These are phyloP conservation scores for Dolichallabes microphthalmus DNA, from an alignment of 2,113 vertebrate genomes.

Conservation along the genomic window DNA sequence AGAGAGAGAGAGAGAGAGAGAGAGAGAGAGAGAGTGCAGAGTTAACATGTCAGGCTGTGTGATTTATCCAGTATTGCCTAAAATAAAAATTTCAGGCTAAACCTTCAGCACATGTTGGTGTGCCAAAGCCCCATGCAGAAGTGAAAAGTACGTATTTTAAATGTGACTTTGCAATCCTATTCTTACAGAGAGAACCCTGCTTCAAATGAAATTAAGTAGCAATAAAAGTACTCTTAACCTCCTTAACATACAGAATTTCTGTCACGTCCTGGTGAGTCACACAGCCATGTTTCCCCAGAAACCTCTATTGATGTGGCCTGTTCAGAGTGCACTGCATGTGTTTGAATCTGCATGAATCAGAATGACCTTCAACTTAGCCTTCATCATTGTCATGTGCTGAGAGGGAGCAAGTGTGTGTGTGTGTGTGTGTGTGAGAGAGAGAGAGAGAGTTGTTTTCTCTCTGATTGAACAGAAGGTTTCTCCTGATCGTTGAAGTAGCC, in stretches of 20 bases:
- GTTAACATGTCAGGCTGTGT: conserved; percentile 1
- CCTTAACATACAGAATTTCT: neutral
- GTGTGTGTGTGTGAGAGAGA: too few species aligned
- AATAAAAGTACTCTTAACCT: neutral
- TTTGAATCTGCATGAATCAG: conserved; percentile 39
- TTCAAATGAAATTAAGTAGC: neutral
- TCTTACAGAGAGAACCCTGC: neutral
- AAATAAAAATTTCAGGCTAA: neutral
- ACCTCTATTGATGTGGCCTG: neutral
- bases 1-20: neutral
- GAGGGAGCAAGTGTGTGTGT: neutral
- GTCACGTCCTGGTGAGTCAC: conserved; percentile 3
- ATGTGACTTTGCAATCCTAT: neutral
- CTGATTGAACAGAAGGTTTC: neutral
- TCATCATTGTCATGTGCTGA: neutral
- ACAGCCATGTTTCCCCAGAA: conserved; percentile 3
- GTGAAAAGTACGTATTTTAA: neutral
- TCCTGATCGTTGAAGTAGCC: neutral
- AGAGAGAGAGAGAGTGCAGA: neutral
- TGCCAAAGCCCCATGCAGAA: neutral
- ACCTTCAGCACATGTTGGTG: neutral
- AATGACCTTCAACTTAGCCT: conserved; percentile 6
- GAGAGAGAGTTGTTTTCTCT: neutral
- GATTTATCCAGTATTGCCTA: conserved; percentile 7
- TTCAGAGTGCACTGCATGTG: conserved; percentile 23